Percentiles rank a stretch among this genome's conserved stretches.
phyloP scores from a whole-genome alignment of 2,888 invertebrate species.

The Parnassius smintheus region DNA sequence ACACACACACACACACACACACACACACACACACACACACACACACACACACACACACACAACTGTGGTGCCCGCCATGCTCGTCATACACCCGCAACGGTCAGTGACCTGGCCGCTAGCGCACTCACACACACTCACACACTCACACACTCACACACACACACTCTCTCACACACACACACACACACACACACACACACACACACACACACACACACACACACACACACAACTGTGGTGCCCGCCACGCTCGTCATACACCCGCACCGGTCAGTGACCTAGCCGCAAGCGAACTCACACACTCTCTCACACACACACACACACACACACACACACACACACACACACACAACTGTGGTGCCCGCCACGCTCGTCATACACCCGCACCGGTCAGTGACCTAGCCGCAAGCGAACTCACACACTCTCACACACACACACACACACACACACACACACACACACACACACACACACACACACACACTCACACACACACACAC shows the following conservation, averaged over 20 bases:
- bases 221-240: neutral
- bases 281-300: neutral
- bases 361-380: conserved; percentile 56
- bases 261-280: conserved; percentile 38
- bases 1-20: conserved; percentile 45
- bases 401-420: conserved; percentile 28
- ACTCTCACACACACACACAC: conserved; percentile 38
- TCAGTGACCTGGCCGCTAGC: conserved; percentile 9
- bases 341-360: neutral
- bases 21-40: neutral
- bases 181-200: conserved; percentile 48
- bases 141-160: no score
- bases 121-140: no score
- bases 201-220: conserved; percentile 12
- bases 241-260: conserved; percentile 32
- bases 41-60: no score
- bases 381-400: conserved; percentile 34
- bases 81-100: conserved; percentile 42
- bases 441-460: conserved; percentile 36
- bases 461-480: conserved; percentile 39
- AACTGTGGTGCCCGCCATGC: neutral
- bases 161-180: conserved; percentile 33
- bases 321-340: conserved; percentile 31
- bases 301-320: no score
- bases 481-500: conserved; percentile 40